These are phyloP conservation scores for Tenthredo livida DNA, from an alignment of 2,888 invertebrate genomes.

Conservation along the genomic window DNA sequence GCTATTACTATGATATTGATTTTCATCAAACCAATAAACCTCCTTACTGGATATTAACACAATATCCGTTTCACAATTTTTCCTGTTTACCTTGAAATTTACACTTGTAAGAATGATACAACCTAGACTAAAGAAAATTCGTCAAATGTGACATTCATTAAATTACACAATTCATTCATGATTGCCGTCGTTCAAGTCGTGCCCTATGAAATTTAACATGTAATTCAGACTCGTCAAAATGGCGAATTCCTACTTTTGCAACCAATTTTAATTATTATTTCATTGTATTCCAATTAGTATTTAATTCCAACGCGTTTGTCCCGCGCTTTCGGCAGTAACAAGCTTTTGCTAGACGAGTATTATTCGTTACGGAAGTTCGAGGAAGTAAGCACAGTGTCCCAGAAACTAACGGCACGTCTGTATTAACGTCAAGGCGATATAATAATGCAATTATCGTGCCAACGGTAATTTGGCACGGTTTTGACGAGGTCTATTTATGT, in stretches of 20 bases:
- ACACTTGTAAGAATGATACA: not conserved
- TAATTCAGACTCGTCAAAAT: conserved; percentile 1
- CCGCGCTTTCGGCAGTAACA: not conserved
- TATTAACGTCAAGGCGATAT: conserved; percentile 9
- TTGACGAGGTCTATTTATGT: conserved; percentile 10
- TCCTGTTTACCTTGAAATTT: not conserved
- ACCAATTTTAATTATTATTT: conserved; percentile 14
- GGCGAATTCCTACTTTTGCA: not conserved
- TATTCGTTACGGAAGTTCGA: not conserved
- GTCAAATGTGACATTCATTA: not conserved
- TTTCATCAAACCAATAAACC: conserved; percentile 40
- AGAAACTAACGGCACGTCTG: not conserved
- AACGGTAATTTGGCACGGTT: conserved; percentile 31
- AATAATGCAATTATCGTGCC: conserved; percentile 27
- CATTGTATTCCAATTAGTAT: conserved; percentile 33
- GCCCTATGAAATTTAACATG: conserved; percentile 9
- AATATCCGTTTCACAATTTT: conserved; percentile 13
- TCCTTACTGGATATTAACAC: conserved; percentile 7
- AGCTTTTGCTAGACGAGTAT: conserved; percentile 16
- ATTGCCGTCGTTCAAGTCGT: not conserved
- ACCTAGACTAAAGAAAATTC: not conserved
- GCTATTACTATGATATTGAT: conserved; percentile 51
- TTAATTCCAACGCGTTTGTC: conserved; percentile 16
- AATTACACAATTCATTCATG: not conserved
- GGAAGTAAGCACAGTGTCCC: not conserved